Conservation (phyloP, 2,888 invertebrate species). For the Mechanitis mazaeus region DNA sequence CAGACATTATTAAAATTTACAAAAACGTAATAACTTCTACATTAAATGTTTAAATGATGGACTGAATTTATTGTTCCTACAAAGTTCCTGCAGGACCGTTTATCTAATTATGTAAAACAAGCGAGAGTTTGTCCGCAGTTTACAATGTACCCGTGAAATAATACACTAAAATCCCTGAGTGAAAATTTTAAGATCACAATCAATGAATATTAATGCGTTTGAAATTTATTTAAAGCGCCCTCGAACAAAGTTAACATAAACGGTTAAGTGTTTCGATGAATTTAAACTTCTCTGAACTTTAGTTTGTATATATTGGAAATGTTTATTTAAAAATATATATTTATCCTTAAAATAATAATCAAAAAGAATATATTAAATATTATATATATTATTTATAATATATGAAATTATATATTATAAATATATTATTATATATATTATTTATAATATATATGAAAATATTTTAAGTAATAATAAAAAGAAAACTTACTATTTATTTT, state of each 20-base stretch:
- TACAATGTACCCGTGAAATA: slow-evolving; percentile 45
- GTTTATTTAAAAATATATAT: too few relatives aligned
- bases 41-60: slow-evolving; percentile 17
- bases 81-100: slow-evolving; percentile 47
- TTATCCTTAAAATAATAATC: too few relatives aligned
- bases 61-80: slow-evolving; percentile 42
- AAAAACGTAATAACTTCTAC: slow-evolving; percentile 7
- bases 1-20: neutral
- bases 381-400: too few relatives aligned
- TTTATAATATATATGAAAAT: too few relatives aligned
- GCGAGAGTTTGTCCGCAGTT: slow-evolving; percentile 53
- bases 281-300: slow-evolving; percentile 29
- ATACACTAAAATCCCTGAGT: slow-evolving; percentile 46
- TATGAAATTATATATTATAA: too few relatives aligned
- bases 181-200: slow-evolving; percentile 48
- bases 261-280: slow-evolving; percentile 34
- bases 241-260: slow-evolving; percentile 30
- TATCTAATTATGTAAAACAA: slow-evolving; percentile 65
- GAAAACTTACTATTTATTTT: too few relatives aligned
- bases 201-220: slow-evolving; percentile 55
- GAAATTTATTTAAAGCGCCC: slow-evolving; percentile 44
- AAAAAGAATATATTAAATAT: too few relatives aligned
- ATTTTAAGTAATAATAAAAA: too few relatives aligned
- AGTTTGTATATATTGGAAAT: neutral
- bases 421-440: too few relatives aligned